Evolutionary conservation across 2,888 invertebrate species (phyloP).

Genomic region (Diplolepis rosae): DNA sequence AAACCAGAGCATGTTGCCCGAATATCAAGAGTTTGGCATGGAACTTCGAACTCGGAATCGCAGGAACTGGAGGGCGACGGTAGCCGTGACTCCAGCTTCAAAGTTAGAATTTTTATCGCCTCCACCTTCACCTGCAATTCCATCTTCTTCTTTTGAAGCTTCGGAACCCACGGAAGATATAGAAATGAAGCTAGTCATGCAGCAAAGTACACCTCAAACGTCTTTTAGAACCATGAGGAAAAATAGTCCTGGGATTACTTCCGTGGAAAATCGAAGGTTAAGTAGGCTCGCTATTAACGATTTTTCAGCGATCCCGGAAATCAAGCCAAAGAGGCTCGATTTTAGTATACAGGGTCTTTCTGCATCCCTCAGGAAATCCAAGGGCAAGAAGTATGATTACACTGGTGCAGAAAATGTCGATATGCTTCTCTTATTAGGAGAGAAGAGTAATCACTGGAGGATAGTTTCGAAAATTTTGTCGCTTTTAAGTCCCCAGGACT

Average conservation of each 20-base stretch:
- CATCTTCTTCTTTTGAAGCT: conserved; percentile 37
- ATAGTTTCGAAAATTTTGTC: conserved; percentile 68
- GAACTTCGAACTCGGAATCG: conserved; percentile 19
- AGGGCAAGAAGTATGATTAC: conserved; percentile 57
- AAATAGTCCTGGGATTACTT: neutral
- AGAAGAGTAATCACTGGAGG: conserved; percentile 66
- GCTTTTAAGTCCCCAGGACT: conserved; percentile 67
- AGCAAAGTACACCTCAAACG: conserved; percentile 34
- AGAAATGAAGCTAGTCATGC: conserved; percentile 30
- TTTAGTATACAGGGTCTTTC: conserved; percentile 57
- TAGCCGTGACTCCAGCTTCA: neutral
- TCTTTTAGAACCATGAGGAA: conserved; percentile 33
- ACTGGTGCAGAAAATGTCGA: conserved; percentile 65
- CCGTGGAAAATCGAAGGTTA: conserved; percentile 9
- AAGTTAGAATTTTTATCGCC: conserved; percentile 28
- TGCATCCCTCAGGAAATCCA: conserved; percentile 48
- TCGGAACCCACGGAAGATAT: conserved; percentile 22
- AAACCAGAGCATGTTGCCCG: conserved; percentile 25
- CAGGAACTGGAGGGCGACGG: conserved; percentile 3
- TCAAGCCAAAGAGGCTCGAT: conserved; percentile 65
- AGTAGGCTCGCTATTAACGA: conserved; percentile 31
- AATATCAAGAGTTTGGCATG: conserved; percentile 35
- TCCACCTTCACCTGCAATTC: conserved; percentile 42
- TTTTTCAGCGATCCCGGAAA: conserved; percentile 18
- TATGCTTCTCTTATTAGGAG: conserved; percentile 66